A percentile compares a stretch with the other conserved stretches of the same genome.
Conservation (phyloP, 2,888 invertebrate species). For the Drosophila falleni region DNA sequence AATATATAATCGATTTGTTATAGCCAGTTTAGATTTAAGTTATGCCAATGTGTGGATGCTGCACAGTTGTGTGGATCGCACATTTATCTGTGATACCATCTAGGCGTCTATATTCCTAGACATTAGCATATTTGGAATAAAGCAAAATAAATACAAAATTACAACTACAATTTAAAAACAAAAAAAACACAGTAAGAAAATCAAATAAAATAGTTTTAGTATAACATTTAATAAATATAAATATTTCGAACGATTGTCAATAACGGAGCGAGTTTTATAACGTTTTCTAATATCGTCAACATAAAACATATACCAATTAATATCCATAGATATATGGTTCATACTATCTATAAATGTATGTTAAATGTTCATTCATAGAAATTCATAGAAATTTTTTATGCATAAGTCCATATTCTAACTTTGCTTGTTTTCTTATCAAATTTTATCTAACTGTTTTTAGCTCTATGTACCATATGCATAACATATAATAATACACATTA, state of each 20-base stretch:
- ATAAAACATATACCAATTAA: slow-evolving; percentile 24
- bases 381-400: slow-evolving; percentile 29
- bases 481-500: slow-evolving; percentile 28
- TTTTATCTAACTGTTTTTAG: slow-evolving; percentile 65
- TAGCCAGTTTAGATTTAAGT: slow-evolving; percentile 61
- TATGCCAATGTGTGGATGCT: slow-evolving; percentile 58
- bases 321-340: slow-evolving; percentile 39
- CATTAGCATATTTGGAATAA: slow-evolving; percentile 38
- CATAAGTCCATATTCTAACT: slow-evolving; percentile 49
- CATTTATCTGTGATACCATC: slow-evolving; percentile 77
- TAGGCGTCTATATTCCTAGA: slow-evolving; percentile 66
- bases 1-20: slow-evolving; percentile 56
- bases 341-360: slow-evolving; percentile 42
- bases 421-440: slow-evolving; percentile 64
- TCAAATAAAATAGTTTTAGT: slow-evolving; percentile 23
- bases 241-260: slow-evolving; percentile 45
- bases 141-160: slow-evolving; percentile 6
- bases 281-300: slow-evolving; percentile 59
- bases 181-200: slow-evolving; percentile 8
- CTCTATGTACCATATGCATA: slow-evolving; percentile 46
- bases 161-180: slow-evolving; percentile 18
- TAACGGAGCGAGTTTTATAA: slow-evolving; percentile 60
- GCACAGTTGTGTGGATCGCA: slow-evolving; percentile 53
- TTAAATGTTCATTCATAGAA: slow-evolving; percentile 33
- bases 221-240: slow-evolving; percentile 19